Conservation (phyloP, 2,113 vertebrate genomes). For the Hyperoodon ampullatus region DNA sequence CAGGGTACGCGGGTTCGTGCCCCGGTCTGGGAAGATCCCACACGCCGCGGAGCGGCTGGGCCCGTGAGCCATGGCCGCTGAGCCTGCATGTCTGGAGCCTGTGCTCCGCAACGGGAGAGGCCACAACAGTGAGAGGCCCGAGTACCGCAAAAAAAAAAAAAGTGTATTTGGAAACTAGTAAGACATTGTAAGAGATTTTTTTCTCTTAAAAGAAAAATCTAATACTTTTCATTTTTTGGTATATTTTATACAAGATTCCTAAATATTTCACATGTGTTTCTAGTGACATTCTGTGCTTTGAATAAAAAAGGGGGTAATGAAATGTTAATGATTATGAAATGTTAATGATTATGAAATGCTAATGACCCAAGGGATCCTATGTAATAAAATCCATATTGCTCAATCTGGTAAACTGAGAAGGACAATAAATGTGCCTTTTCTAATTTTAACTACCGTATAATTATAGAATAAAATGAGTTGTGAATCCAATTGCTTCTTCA, state of each 20-base stretch:
- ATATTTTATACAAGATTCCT: background rate
- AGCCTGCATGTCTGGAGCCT: no score
- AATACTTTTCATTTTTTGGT: background rate
- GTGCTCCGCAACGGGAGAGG: no score
- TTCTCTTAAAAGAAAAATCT: background rate
- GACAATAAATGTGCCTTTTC: constrained; percentile 39
- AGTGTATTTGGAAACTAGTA: constrained; percentile 27
- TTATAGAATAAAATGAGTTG: constrained; percentile 18
- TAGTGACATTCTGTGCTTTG: constrained; percentile 24
- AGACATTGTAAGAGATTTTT: background rate
- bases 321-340: constrained; percentile 52
- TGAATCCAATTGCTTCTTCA: constrained; percentile 3
- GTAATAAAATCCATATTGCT: constrained; percentile 1
- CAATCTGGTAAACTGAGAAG: constrained; percentile 49
- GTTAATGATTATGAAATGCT: constrained; percentile 41
- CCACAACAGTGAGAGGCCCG: no score
- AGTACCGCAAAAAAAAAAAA: background rate
- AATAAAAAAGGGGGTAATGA: background rate
- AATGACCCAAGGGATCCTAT: background rate
- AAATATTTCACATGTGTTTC: constrained; percentile 21
- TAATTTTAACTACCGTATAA: constrained; percentile 7
- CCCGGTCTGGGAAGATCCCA: no score
- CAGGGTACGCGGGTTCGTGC: no score
- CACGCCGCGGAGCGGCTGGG: no score
- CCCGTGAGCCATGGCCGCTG: no score